phyloP scores from a whole-genome alignment of 2,888 invertebrate species.

The Eudemis profundana region DNA sequence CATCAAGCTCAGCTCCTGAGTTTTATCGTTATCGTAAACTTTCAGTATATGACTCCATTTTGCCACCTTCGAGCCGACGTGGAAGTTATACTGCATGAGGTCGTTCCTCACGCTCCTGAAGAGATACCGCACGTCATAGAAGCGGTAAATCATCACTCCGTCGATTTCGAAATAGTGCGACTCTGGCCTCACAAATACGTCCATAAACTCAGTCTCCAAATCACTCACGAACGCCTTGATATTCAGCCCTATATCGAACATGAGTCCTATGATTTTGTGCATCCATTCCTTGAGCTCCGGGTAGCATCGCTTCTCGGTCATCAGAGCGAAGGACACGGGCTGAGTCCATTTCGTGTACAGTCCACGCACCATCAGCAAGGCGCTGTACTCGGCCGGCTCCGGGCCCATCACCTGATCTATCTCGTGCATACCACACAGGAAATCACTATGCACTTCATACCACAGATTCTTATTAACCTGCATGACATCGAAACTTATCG shows the following conservation, averaged over 20 bases:
- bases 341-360: slow-evolving; percentile 17
- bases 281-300: slow-evolving; percentile 28
- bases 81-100: slow-evolving; percentile 2
- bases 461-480: slow-evolving; percentile 23
- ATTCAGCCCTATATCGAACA: slow-evolving; percentile 19
- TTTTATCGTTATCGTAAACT: slow-evolving; percentile 2
- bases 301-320: slow-evolving; percentile 14
- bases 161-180: slow-evolving; percentile 19
- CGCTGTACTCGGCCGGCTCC: slow-evolving; percentile 7
- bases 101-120: slow-evolving; percentile 17
- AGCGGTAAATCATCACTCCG: slow-evolving; percentile 4
- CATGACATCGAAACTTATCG: slow-evolving; percentile 34
- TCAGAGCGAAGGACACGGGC: slow-evolving; percentile 14
- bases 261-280: slow-evolving; percentile 10
- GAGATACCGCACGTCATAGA: slow-evolving; percentile 13
- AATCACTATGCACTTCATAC: slow-evolving; percentile 20
- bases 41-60: slow-evolving; percentile 19
- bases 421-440: slow-evolving; percentile 21
- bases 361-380: slow-evolving; percentile 1
- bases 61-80: background rate
- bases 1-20: slow-evolving; percentile 7
- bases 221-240: slow-evolving; percentile 10
- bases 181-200: background rate
- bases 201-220: slow-evolving; percentile 21
- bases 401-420: slow-evolving; percentile 22